Conservation (phyloP, 2,888 invertebrate genomes). For the Lycocerus yunnanus region DNA sequence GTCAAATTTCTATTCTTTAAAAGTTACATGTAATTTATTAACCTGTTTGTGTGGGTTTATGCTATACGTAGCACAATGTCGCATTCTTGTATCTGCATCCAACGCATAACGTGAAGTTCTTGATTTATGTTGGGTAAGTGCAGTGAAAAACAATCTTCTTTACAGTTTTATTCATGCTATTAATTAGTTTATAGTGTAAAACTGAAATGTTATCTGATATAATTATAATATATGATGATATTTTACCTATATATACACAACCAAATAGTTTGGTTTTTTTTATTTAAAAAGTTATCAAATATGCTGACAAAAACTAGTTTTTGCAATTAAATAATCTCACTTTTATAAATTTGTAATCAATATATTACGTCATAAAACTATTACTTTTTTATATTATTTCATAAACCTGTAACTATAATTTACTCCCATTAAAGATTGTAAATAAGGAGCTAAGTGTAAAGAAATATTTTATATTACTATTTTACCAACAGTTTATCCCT, state of each 20-base stretch:
- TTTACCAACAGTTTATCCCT: no score
- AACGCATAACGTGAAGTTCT: conserved; percentile 37
- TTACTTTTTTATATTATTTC: no score
- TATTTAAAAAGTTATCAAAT: neutral
- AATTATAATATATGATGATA: neutral
- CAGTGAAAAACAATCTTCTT: conserved; percentile 17
- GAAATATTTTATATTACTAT: no score
- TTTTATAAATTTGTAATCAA: neutral
- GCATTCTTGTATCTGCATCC: conserved; percentile 42
- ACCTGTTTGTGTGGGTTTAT: conserved; percentile 44
- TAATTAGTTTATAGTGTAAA: conserved; percentile 24
- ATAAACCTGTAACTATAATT: no score
- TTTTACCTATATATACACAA: neutral
- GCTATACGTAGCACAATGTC: conserved; percentile 38
- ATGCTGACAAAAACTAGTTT: neutral
- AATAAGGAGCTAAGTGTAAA: no score
- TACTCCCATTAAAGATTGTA: no score
- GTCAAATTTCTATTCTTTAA: conserved; percentile 10
- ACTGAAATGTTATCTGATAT: conserved; percentile 18
- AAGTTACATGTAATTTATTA: conserved; percentile 40
- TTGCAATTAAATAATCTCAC: neutral
- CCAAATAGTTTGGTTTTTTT: neutral
- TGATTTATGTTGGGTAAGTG: conserved; percentile 21
- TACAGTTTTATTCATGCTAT: conserved; percentile 25
- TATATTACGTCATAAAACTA: neutral